Evolutionary conservation across 2,797 vertebrate genomes (phyloP), one percentile per base, ranked within the genome.

Genomic region (Poliocrania exsul): DNA sequence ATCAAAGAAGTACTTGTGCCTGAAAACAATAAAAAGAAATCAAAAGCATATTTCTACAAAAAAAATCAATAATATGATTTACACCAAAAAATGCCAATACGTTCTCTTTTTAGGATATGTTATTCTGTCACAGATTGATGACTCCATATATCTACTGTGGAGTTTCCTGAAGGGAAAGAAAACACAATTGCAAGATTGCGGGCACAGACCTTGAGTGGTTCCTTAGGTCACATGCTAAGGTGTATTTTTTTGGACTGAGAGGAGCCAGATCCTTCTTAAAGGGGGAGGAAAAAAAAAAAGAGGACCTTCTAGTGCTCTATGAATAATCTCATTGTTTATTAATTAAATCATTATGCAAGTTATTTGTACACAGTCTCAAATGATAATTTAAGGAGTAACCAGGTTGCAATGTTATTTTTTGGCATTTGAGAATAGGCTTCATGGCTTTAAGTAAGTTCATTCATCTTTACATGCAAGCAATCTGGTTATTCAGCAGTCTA

Each of bases 231-330:
- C 16, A 16, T 31, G 28, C 19, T 21, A 61, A 90, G 11, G 20
- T 23, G 10, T 5, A 9, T 2, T 7, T 37, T 64, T 54, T 15
- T 11, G 2, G 15, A 51, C 33, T 1, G 0, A 44, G 16, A 80
- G n/a, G 1, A 83, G 5, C 1, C 13, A 73, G 79, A 46, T 35
- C 13, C 2, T 53, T 77, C 46, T 49, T 29, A 40, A 40, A 40
- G 16, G 40, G 40, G 37, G 37, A 11, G 11, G 11, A 19, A 4
- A 51, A 57, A 47, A 24, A 31, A 44, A 2, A 3, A 20, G 44
- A 31, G 2, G 47, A 11, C 2, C 7, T 16, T 29, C 20, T 16
- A 13, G 1, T n/a, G 16, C 37, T 64, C 47, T 58, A 6, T 40
- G 40, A 25, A n/a, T 33, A 47, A 62, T 21, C 9, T 25, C 38